Base-by-base conservation (phyloP, 2,113 vertebrate species). In the Uria aalge region DNA sequence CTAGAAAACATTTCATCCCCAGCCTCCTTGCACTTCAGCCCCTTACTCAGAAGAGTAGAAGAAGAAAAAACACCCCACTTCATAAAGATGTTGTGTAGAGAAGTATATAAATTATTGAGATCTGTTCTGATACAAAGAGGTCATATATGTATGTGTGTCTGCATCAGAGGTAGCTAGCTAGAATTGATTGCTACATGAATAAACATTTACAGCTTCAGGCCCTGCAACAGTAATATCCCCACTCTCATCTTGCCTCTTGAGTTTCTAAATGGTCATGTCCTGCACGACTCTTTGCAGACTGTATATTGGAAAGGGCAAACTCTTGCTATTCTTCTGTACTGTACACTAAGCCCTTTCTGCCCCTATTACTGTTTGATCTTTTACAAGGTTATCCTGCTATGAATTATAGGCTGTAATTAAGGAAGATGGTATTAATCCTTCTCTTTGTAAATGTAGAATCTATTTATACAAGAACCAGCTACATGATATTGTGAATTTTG, bases 381-480 rank as follows among this genome's bases (percentile, higher is more conserved):
- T 68, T 87, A 85, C 81, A 96, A 93, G 81, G 69, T 95, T 96
- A 97, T 59, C 71, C 88, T 94, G 66, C 67, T 95, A 84, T 83
- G 90, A 95, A 97, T 94, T 81, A 90, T 36, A 95, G 82, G 38
- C 50, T 91, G 43, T 69, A 95, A 96, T 95, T 97, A 96, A 94
- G 85, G 63, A 67, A 97, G 78, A 95, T 22, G 16, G 20, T 78
- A 95, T 97, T 93, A 91, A 80, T 92, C 91, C 82, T 96, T 83
- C 36, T 84, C 68, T 94, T 98, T 97, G 87, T 86, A 95, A 95
- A 56, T 85, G 79, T 71, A 74, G 75, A 92, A 92, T 87, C 87
- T 94, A 97, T 98, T 97, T 82, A 96, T 94, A 48, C 7, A 88
- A 75, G 77, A 94, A 79, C n/a, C 20, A 26, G 62, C 30, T 90